Evolutionary conservation across 2,113 vertebrate genomes (phyloP).

Genomic region (Syngnathus typhle): DNA sequence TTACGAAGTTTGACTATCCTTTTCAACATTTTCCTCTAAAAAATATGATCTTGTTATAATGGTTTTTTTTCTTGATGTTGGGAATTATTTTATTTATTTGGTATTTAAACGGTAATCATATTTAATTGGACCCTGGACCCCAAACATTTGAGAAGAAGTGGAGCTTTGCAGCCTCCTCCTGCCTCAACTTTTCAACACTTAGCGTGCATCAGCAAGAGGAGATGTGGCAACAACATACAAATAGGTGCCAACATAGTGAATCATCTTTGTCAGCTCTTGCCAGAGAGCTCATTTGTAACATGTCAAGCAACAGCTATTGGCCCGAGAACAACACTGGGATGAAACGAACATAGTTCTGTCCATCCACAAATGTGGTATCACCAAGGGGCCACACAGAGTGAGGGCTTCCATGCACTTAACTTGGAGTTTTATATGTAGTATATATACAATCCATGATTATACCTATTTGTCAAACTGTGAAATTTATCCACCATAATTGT

Average conservation of each 20-base stretch:
- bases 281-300: slow-evolving; percentile 6
- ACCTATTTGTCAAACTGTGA: too few species aligned
- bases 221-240: slow-evolving; percentile 20
- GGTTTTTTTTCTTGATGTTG: not conserved
- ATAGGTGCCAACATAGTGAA: slow-evolving; percentile 15
- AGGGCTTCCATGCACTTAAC: too few species aligned
- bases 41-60: too few species aligned
- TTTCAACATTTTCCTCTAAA: too few species aligned
- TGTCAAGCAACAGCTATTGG: slow-evolving; percentile 16
- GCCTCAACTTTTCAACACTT: not conserved
- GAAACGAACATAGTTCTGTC: slow-evolving; percentile 8
- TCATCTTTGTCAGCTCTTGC: slow-evolving; percentile 15
- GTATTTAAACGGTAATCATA: not conserved
- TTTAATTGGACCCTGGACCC: not conserved
- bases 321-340: slow-evolving; percentile 11
- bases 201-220: not conserved
- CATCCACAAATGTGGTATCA: slow-evolving; percentile 7
- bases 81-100: too few species aligned
- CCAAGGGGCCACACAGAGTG: not conserved
- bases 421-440: too few species aligned
- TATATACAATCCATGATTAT: too few species aligned
- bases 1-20: too few species aligned
- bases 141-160: not conserved
- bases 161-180: not conserved
- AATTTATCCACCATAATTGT: too few species aligned